A percentile compares a stretch with the other conserved stretches of the same genome.
phyloP scores from a whole-genome alignment of 2,797 vertebrate species.

The Antennarius maculatus region DNA sequence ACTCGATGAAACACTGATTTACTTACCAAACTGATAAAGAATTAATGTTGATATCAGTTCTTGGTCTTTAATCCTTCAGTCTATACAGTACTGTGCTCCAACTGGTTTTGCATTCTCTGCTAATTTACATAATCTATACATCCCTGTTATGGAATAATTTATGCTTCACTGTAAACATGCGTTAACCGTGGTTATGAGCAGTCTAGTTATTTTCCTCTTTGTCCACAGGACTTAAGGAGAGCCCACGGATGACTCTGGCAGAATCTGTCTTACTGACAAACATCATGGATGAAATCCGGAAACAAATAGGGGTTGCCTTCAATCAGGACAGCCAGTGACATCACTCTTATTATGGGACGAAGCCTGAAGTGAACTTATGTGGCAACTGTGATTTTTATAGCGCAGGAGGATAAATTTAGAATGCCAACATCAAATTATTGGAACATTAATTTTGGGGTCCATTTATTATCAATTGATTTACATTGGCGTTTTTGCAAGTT shows the following conservation, averaged over 20 bases:
- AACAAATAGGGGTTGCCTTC: constrained; percentile 72
- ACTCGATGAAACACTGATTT: neutral
- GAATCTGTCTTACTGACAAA: constrained; percentile 71
- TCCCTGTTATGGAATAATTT: constrained; percentile 26
- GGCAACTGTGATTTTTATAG: constrained; percentile 11
- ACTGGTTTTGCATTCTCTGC: constrained; percentile 13
- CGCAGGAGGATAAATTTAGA: constrained; percentile 26
- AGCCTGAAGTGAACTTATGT: constrained; percentile 5
- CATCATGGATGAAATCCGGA: constrained; percentile 74
- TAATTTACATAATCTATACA: constrained; percentile 45
- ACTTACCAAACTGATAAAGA: constrained; percentile 17
- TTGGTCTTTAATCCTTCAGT: constrained; percentile 32
- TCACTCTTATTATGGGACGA: constrained; percentile 21
- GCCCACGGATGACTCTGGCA: constrained; percentile 71
- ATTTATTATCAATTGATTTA: neutral
- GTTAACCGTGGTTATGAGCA: constrained; percentile 13
- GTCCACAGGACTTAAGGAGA: constrained; percentile 66
- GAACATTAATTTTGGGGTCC: neutral
- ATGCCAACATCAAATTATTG: neutral
- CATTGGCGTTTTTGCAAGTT: neutral
- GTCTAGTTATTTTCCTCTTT: constrained; percentile 14
- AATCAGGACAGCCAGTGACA: constrained; percentile 69
- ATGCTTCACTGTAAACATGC: constrained; percentile 12
- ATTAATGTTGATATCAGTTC: constrained; percentile 25
- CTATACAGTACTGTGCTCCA: constrained; percentile 2